Percentiles rank a stretch among this genome's conserved stretches.
Evolutionary conservation across 2,888 invertebrate species (phyloP).

Genomic region (Volucella inflata): DNA sequence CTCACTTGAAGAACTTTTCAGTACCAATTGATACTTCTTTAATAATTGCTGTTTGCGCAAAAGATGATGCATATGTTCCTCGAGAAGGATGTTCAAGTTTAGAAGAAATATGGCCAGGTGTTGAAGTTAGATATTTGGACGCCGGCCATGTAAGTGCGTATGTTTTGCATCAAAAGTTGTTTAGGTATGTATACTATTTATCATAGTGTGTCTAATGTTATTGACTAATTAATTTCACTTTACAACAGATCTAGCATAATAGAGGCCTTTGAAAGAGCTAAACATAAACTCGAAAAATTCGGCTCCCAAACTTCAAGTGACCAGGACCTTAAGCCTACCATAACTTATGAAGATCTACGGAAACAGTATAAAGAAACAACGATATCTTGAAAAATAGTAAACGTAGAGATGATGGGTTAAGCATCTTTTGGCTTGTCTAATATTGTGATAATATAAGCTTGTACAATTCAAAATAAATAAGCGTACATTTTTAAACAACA

Average conservation of each 20-base stretch:
- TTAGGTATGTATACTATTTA: slow-evolving; percentile 87
- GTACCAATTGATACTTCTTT: slow-evolving; percentile 93
- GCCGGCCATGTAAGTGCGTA: slow-evolving; percentile 96
- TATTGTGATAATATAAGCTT: slow-evolving; percentile 43
- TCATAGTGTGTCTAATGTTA: not conserved
- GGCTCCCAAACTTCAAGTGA: slow-evolving; percentile 42
- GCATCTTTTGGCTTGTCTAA: not conserved
- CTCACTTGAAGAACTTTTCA: slow-evolving; percentile 96
- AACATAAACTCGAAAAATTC: slow-evolving; percentile 84
- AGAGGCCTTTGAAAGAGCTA: slow-evolving; percentile 90
- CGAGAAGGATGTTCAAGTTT: slow-evolving; percentile 92
- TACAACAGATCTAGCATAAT: slow-evolving; percentile 88
- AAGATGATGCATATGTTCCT: slow-evolving; percentile 95
- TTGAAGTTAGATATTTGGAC: slow-evolving; percentile 93
- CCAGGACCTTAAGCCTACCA: slow-evolving; percentile 76
- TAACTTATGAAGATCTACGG: slow-evolving; percentile 79
- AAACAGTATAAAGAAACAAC: slow-evolving; percentile 77
- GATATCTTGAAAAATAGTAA: slow-evolving; percentile 15
- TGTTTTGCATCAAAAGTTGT: slow-evolving; percentile 92
- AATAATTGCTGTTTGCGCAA: slow-evolving; percentile 95
- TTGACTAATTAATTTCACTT: slow-evolving; percentile 15
- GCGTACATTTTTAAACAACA: not conserved
- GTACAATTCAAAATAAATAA: slow-evolving; percentile 9
- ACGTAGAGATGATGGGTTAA: slow-evolving; percentile 10
- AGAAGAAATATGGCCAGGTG: slow-evolving; percentile 96